phyloP scores from a whole-genome alignment of 2,888 invertebrate genomes.

The Melikaiella ostensackeni region DNA sequence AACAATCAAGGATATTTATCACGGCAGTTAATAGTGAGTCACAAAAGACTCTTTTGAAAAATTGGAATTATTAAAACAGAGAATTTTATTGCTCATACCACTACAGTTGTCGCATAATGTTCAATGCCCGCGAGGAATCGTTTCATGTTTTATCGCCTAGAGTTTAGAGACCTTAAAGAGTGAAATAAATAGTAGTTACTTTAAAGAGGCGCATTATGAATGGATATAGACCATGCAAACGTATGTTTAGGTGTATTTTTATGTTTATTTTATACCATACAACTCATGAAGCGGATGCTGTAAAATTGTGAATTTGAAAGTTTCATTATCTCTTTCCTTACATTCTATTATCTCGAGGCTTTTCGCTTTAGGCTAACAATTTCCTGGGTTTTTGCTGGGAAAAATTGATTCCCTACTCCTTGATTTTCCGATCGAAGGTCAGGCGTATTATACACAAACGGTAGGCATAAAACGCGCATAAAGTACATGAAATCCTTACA shows the following conservation, averaged over 20 bases:
- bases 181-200: conserved; percentile 18
- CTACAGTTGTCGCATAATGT: not conserved
- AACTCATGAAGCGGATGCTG: conserved; percentile 1
- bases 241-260: conserved; percentile 33
- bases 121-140: conserved; percentile 22
- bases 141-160: conserved; percentile 6
- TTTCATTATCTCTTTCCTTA: conserved; percentile 23
- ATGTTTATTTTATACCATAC: not conserved
- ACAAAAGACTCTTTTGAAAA: not conserved
- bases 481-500: conserved; percentile 25
- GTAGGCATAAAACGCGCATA: conserved; percentile 26
- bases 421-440: conserved; percentile 36
- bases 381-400: not conserved
- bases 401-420: conserved; percentile 21
- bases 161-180: not conserved
- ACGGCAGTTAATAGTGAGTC: not conserved
- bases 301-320: conserved; percentile 19
- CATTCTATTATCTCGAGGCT: conserved; percentile 8
- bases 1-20: conserved; percentile 7
- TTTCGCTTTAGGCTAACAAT: conserved; percentile 19
- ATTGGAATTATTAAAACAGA: conserved; percentile 23
- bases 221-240: conserved; percentile 33
- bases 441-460: conserved; percentile 22
- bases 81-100: conserved; percentile 29
- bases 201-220: conserved; percentile 20